Evolutionary conservation across 1,140 invertebrate species (phyloP).

Genomic region (Probaryconus sp.): DNA sequence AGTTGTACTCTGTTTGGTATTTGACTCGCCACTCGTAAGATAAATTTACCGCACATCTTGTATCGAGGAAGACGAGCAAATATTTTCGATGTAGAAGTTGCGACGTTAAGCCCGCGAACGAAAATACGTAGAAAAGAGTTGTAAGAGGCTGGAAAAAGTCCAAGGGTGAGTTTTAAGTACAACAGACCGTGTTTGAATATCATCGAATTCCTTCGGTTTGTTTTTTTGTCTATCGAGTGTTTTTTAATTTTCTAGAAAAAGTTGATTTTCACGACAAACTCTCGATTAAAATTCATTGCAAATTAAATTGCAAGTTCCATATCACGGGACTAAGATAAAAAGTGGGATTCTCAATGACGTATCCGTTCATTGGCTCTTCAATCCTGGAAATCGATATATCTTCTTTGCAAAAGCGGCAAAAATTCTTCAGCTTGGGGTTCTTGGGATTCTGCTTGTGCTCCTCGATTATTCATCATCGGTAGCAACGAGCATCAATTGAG

Average conservation of each 20-base stretch:
- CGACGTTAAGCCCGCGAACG: background rate
- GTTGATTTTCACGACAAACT: no score
- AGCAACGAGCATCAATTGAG: conserved; percentile 63
- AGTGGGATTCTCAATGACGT: no score
- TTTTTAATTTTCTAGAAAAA: no score
- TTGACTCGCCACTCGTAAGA: conserved; percentile 15
- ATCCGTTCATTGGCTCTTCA: no score
- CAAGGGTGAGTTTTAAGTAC: background rate
- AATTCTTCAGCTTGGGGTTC: conserved; percentile 47
- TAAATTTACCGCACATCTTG: conserved; percentile 27
- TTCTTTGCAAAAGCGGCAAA: conserved; percentile 16
- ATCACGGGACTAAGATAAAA: no score
- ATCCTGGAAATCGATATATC: no score
- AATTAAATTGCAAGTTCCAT: no score
- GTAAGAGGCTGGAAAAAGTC: no score
- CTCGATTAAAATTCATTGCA: no score
- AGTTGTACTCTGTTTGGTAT: conserved; percentile 1
- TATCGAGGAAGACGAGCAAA: conserved; percentile 16
- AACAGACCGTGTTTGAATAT: no score
- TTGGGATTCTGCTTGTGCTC: conserved; percentile 25
- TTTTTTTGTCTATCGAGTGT: no score
- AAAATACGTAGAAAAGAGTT: conserved; percentile 18
- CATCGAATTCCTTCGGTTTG: no score
- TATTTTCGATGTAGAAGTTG: conserved; percentile 13
- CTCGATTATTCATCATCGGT: conserved; percentile 67